phyloP scores from a whole-genome alignment of 2,888 invertebrate genomes.

The Philhelius pedissequus region DNA sequence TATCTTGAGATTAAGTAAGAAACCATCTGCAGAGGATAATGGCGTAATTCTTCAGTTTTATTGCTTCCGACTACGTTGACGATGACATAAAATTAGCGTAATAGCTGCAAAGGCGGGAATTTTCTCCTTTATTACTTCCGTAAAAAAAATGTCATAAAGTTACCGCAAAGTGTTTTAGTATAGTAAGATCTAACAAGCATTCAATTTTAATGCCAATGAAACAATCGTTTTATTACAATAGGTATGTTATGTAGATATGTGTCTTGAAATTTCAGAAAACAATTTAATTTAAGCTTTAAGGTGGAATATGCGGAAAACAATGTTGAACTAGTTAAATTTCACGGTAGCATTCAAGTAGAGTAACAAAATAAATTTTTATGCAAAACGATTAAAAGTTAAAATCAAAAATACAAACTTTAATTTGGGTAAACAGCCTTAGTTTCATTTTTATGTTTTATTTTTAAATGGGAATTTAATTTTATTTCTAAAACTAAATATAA shows the following conservation, averaged over 20 bases:
- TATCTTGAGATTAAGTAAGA: conserved; percentile 34
- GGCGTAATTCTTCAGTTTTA: conserved; percentile 47
- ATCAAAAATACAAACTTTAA: too few species aligned
- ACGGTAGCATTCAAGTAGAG: too few species aligned
- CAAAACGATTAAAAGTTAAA: too few species aligned
- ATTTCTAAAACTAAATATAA: too few species aligned
- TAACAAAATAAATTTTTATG: too few species aligned
- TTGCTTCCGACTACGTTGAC: conserved; percentile 56
- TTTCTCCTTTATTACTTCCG: conserved; percentile 35
- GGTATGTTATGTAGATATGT: not conserved
- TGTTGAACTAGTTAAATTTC: too few species aligned
- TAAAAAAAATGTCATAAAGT: conserved; percentile 47
- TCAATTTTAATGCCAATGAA: not conserved
- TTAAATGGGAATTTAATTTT: too few species aligned
- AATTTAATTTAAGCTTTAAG: not conserved
- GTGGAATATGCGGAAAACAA: too few species aligned
- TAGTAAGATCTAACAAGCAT: not conserved
- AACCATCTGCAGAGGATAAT: conserved; percentile 53
- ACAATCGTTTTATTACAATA: not conserved
- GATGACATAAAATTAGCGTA: conserved; percentile 64
- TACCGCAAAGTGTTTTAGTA: conserved; percentile 31
- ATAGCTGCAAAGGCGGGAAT: conserved; percentile 50
- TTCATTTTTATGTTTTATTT: too few species aligned
- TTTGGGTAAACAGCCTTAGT: too few species aligned
- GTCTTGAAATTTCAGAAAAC: not conserved